These are phyloP conservation scores for Eurytoma adleriae DNA, from an alignment of 2,888 invertebrate genomes.

Conservation along the genomic window DNA sequence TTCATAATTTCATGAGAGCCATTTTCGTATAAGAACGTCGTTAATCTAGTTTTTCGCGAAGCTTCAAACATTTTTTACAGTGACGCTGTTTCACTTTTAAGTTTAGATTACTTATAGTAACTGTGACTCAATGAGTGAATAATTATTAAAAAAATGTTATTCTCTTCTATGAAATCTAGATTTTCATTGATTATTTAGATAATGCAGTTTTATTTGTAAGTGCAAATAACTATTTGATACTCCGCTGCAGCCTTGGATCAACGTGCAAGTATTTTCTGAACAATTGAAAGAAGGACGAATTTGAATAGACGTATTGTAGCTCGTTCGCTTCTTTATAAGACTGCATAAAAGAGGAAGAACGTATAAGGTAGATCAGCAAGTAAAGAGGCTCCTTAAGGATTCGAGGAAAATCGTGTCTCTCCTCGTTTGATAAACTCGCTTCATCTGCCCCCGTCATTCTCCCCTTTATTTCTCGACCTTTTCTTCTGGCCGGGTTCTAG, in stretches of 20 bases:
- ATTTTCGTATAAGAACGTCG: background rate
- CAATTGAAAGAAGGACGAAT: background rate
- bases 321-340: background rate
- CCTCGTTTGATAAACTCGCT: constrained; percentile 57
- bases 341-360: background rate
- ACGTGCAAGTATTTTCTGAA: too few species aligned
- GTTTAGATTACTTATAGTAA: too few species aligned
- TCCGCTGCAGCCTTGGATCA: too few species aligned
- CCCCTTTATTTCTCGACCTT: constrained; percentile 20
- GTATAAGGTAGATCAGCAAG: constrained; percentile 17
- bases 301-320: constrained; percentile 16
- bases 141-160: too few species aligned
- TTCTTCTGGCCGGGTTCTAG: constrained; percentile 9
- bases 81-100: too few species aligned
- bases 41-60: background rate
- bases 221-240: too few species aligned
- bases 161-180: too few species aligned
- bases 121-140: too few species aligned
- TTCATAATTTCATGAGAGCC: background rate
- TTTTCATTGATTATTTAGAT: too few species aligned
- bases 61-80: background rate
- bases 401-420: constrained; percentile 50
- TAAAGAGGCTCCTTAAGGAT: constrained; percentile 5
- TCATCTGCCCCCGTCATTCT: constrained; percentile 44
- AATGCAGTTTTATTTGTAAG: too few species aligned